These are phyloP conservation scores for Myathropa florea DNA, from an alignment of 2,888 invertebrate species.

Conservation along the genomic window DNA sequence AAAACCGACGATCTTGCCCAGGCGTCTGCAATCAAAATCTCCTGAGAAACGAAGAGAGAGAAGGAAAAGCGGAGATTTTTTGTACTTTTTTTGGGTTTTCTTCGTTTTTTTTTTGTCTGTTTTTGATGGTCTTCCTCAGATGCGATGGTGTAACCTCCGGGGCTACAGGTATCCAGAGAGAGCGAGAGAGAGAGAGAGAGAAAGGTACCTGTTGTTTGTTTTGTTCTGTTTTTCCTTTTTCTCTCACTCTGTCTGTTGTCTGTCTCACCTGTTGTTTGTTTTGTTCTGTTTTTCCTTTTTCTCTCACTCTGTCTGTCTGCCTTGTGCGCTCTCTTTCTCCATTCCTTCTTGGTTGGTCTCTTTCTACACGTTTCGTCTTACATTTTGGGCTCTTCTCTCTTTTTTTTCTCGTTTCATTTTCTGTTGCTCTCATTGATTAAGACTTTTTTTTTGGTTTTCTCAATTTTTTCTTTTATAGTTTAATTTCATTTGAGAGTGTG, in stretches of 20 bases:
- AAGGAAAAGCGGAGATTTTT: slow-evolving; percentile 44
- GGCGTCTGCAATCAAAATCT: slow-evolving; percentile 63
- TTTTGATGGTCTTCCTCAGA: neutral
- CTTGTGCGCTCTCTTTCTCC: slow-evolving; percentile 13
- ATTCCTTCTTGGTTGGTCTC: slow-evolving; percentile 33
- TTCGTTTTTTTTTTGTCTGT: neutral
- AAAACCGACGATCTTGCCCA: slow-evolving; percentile 39
- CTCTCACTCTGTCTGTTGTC: neutral
- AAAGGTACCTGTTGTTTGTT: slow-evolving; percentile 58
- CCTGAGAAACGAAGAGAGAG: slow-evolving; percentile 40
- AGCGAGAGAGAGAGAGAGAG: slow-evolving; percentile 17
- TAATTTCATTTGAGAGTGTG: slow-evolving; percentile 32
- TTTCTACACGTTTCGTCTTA: slow-evolving; percentile 4
- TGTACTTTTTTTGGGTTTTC: neutral
- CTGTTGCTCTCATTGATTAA: slow-evolving; percentile 53
- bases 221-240: slow-evolving; percentile 34
- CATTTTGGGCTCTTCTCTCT: slow-evolving; percentile 5
- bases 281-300: slow-evolving; percentile 28
- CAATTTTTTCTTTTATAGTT: slow-evolving; percentile 15
- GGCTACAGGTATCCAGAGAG: slow-evolving; percentile 12
- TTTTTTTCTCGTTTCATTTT: slow-evolving; percentile 5
- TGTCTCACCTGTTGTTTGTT: slow-evolving; percentile 57
- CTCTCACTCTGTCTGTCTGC: neutral
- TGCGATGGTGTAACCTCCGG: slow-evolving; percentile 9
- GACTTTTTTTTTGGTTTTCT: slow-evolving; percentile 4